Conservation (phyloP, 2,888 invertebrate genomes). For the Epiblema foenella region DNA sequence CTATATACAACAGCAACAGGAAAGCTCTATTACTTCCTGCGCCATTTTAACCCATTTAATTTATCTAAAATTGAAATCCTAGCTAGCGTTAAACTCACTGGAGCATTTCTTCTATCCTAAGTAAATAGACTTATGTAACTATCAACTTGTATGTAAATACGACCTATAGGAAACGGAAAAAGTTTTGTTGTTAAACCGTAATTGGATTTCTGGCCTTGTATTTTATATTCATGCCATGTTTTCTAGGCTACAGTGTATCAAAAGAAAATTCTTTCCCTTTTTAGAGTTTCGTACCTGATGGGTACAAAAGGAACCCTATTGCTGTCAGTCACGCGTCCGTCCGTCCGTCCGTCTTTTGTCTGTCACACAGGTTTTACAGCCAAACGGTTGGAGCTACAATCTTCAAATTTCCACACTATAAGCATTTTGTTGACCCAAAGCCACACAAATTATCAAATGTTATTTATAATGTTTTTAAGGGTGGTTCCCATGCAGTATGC, state of each 20-base stretch:
- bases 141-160: neutral
- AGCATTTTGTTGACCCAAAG: no score
- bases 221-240: neutral
- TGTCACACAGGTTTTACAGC: no score
- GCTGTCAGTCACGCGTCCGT: no score
- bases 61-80: slow-evolving; percentile 42
- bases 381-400: no score
- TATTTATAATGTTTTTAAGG: no score
- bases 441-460: no score
- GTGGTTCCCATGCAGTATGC: no score
- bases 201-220: neutral
- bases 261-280: no score
- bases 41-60: slow-evolving; percentile 5
- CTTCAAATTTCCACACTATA: no score
- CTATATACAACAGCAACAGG: slow-evolving; percentile 1
- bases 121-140: neutral
- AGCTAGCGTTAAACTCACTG: slow-evolving; percentile 10
- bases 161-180: neutral
- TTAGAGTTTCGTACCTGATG: no score
- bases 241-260: neutral
- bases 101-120: slow-evolving; percentile 5
- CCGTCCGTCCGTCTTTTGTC: no score
- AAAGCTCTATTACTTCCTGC: slow-evolving; percentile 15
- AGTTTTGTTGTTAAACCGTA: neutral
- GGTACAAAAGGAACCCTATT: no score